Evolutionary conservation across 2,113 vertebrate genomes (phyloP).

Genomic region (Mixornis gularis): DNA sequence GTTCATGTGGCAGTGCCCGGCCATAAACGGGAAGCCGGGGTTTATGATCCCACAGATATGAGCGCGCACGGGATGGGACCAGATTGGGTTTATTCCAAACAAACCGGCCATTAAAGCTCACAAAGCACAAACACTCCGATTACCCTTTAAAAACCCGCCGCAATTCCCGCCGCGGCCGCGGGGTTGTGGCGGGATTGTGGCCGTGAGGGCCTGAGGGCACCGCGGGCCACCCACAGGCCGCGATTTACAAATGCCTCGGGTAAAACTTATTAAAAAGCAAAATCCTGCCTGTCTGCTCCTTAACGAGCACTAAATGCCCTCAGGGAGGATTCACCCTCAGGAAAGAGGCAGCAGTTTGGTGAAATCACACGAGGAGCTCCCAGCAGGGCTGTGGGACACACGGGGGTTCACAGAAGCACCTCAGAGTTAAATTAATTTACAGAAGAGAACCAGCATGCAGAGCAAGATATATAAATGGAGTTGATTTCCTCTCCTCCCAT

Average conservation of each 20-base stretch:
- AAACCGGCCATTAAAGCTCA: background rate
- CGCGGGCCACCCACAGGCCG: too few species aligned
- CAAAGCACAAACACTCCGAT: background rate
- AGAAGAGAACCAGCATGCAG: background rate
- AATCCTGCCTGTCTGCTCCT: background rate
- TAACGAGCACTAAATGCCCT: accelerated
- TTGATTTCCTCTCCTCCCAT: background rate
- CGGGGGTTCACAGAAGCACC: accelerated
- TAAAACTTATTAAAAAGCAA: background rate
- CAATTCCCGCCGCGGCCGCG: background rate
- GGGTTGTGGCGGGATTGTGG: accelerated
- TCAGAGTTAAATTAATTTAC: background rate
- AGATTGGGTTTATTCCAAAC: background rate
- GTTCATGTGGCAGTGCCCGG: background rate
- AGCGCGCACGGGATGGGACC: background rate
- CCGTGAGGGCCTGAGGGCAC: background rate
- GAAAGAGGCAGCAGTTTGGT: background rate
- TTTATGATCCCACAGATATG: background rate
- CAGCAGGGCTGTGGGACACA: background rate
- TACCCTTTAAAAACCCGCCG: accelerated
- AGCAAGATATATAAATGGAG: accelerated
- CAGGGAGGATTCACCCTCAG: background rate
- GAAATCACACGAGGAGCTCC: accelerated
- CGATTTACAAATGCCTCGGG: background rate
- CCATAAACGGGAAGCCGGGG: background rate